phyloP scores from a whole-genome alignment of 35 echinoderm and acorn worm species.

The Apostichopus japonicus region DNA sequence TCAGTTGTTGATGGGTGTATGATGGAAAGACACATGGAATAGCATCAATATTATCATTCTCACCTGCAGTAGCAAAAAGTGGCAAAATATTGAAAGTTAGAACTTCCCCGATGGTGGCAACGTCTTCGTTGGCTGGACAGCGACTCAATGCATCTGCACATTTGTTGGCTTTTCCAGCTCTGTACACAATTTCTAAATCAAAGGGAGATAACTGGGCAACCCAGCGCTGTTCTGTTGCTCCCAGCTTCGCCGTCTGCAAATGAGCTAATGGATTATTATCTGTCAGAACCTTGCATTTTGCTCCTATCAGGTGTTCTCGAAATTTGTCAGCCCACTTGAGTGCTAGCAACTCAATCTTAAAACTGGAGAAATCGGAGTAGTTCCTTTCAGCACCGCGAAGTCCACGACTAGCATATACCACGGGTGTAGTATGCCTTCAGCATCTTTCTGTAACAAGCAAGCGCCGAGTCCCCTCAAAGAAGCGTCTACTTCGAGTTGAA shows the following conservation, averaged over 20 bases:
- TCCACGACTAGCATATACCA: conserved; percentile 25
- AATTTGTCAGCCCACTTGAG: conserved; percentile 70
- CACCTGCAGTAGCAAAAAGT: neutral
- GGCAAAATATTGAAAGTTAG: neutral
- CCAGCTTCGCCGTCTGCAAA: conserved; percentile 2
- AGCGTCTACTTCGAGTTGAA: conserved; percentile 48
- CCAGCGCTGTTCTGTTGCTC: no score
- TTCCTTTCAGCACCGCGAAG: conserved; percentile 30
- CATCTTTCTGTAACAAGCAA: conserved; percentile 15
- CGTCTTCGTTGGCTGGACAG: conserved; percentile 13
- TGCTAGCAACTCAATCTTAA: neutral
- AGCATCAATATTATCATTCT: neutral
- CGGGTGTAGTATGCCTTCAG: conserved; percentile 9
- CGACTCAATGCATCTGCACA: conserved; percentile 36
- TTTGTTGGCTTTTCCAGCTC: conserved; percentile 17
- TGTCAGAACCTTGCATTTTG: conserved; percentile 36
- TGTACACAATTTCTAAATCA: conserved; percentile 35
- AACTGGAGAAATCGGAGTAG: neutral
- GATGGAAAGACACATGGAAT: neutral
- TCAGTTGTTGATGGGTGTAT: neutral
- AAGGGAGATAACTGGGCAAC: conserved; percentile 1
- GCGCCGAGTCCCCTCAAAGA: conserved; percentile 55
- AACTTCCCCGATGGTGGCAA: neutral
- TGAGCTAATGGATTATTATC: conserved; percentile 56
- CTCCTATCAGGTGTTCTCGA: conserved; percentile 14